Evolutionary conservation across 1,140 invertebrate species (phyloP), one percentile per base, ranked within the genome.

Genomic region (Drosophila sp.): DNA sequence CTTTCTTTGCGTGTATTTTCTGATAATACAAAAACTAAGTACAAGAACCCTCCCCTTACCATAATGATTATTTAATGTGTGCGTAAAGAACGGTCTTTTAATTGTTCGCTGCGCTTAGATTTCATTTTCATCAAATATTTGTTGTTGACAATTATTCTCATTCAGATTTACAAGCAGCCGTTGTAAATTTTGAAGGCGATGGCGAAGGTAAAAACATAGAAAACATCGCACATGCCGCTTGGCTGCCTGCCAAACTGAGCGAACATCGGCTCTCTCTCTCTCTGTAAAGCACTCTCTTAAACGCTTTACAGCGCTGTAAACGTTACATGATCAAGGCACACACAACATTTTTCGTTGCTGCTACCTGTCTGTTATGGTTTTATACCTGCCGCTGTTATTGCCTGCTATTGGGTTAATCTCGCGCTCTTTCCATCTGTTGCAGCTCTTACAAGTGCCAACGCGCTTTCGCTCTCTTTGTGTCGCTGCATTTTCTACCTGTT

Each of bases 81-180:
- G 32, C 32, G 32, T 21, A 25, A 7, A n/a, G 46, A 54, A 46
- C 43, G 58, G 59, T 3, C 50, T 61, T 72, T 76, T 62, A 73
- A 76, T 76, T 72, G 74, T 73, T 67, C 43, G 53, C 32, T 36
- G 50, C 63, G 70, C 59, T 74, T 62, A 54, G 71, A 72, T 76
- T 78, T 76, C 36, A 66, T 62, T 71, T 72, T 72, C 73, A 58
- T 67, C 67, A 78, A 76, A 78, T 78, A 76, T 78, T 76, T 78
- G 67, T 58, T 72, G 67, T 76, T 59, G 53, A 62, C 61, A 71
- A 75, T 64, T 58, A 65, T 77, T 64, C 59, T 59, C 71, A 61
- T 64, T 57, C 70, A 50, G 48, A 66, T 72, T 72, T 66, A 65
- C 41, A 43, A 18, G 29, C 57, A 43, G 7, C 36, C 27, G 53